phyloP scores from a whole-genome alignment of 1,140 invertebrate species.

The Coptotermes formosanus region DNA sequence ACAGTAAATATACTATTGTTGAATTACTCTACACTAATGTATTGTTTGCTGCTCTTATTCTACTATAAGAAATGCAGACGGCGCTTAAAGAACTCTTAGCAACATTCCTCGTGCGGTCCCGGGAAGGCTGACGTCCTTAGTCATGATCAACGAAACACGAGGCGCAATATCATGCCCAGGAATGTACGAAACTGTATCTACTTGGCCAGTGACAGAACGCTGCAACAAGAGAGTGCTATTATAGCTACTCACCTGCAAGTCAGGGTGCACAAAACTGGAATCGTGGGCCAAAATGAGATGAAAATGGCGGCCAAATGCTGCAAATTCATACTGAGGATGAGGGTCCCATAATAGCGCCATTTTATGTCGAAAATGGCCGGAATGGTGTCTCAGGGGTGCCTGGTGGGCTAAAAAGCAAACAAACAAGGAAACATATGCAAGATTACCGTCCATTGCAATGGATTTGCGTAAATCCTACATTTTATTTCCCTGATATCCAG shows the following conservation, averaged over 20 bases:
- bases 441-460: background rate
- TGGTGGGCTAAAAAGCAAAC: slow-evolving; percentile 31
- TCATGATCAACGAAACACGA: slow-evolving; percentile 50
- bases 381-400: slow-evolving; percentile 46
- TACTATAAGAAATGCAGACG: no score
- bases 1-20: no score
- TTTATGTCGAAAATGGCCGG: slow-evolving; percentile 62
- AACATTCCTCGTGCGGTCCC: no score
- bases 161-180: background rate
- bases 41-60: no score
- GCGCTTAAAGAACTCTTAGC: no score
- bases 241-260: slow-evolving; percentile 48
- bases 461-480: no score
- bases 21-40: no score
- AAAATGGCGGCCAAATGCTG: slow-evolving; percentile 59
- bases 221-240: no score
- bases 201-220: no score
- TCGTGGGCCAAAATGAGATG: slow-evolving; percentile 58
- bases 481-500: no score
- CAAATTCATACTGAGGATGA: slow-evolving; percentile 67
- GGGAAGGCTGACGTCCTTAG: no score
- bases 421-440: background rate
- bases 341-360: slow-evolving; percentile 67
- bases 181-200: no score
- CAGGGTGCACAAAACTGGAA: slow-evolving; percentile 55